These are phyloP conservation scores for Pocillopora damicornis DNA, from an alignment of 64 coral and sea anemone genomes.

Conservation along the genomic window DNA sequence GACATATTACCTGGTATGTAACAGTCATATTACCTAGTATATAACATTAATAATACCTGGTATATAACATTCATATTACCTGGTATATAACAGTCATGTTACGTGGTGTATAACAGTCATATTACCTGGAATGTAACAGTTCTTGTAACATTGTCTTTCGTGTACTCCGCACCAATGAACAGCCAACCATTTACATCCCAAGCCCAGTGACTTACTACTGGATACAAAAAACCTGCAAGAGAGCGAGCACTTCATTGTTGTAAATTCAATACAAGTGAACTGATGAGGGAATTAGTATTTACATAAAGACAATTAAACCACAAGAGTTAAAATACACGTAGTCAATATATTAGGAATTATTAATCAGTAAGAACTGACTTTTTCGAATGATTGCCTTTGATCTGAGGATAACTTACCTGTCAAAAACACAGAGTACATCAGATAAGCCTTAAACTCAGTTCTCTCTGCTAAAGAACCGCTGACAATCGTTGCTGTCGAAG, in stretches of 20 bases:
- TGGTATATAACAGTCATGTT: too few species aligned
- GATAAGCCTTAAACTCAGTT: slow-evolving; percentile 66
- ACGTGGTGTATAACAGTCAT: too few species aligned
- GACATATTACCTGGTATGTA: too few species aligned
- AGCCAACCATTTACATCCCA: slow-evolving; percentile 84
- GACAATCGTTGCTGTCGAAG: slow-evolving; percentile 72
- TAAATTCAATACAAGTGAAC: too few species aligned
- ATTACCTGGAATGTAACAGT: slow-evolving; percentile 56
- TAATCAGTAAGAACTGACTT: too few species aligned
- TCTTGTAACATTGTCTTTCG: slow-evolving; percentile 3
- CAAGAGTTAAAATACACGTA: too few species aligned
- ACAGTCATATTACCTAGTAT: too few species aligned
- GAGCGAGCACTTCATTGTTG: not conserved
- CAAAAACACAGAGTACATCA: slow-evolving; percentile 64
- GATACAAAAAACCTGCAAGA: slow-evolving; percentile 85
- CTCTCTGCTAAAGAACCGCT: slow-evolving; percentile 77
- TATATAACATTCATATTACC: too few species aligned
- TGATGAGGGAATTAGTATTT: too few species aligned
- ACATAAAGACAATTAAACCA: not conserved
- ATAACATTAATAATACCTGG: too few species aligned
- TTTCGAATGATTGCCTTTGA: too few species aligned
- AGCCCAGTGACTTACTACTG: slow-evolving; percentile 88
- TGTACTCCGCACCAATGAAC: slow-evolving; percentile 5
- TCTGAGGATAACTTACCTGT: slow-evolving; percentile 38
- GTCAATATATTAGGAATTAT: too few species aligned